These are phyloP conservation scores for Ichneumon xanthorius DNA, from an alignment of 2,888 invertebrate genomes.

Conservation along the genomic window DNA sequence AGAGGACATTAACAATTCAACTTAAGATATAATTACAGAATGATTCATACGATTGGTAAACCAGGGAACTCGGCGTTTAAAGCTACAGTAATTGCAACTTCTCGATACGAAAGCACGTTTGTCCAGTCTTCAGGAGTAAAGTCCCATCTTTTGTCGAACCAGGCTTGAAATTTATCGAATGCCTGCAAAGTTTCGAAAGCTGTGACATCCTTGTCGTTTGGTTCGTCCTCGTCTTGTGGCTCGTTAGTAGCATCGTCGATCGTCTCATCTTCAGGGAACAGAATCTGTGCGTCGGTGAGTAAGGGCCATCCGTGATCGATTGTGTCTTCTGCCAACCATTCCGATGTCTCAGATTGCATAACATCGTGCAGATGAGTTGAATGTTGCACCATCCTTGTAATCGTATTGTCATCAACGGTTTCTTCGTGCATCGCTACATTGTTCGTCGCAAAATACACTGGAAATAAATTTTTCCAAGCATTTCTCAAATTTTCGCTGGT, in stretches of 20 bases:
- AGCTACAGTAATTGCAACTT: neutral
- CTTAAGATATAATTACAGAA: too few relatives aligned
- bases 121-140: conserved; percentile 7
- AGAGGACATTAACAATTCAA: too few relatives aligned
- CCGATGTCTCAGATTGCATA: neutral
- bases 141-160: conserved; percentile 24
- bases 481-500: conserved; percentile 7
- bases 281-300: neutral
- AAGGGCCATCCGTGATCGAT: conserved; percentile 5
- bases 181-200: neutral
- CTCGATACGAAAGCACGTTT: neutral
- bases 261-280: neutral
- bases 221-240: neutral
- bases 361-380: neutral
- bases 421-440: neutral
- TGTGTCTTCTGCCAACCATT: neutral
- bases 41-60: neutral
- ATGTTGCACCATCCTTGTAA: too few relatives aligned
- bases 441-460: neutral
- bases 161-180: conserved; percentile 3
- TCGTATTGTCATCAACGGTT: too few relatives aligned
- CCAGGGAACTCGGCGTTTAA: neutral
- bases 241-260: neutral
- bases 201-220: neutral
- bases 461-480: conserved; percentile 23